Evolutionary conservation across 2,888 invertebrate genomes (phyloP), one percentile per base, ranked within the genome.

Genomic region (Heliconius cydno): DNA sequence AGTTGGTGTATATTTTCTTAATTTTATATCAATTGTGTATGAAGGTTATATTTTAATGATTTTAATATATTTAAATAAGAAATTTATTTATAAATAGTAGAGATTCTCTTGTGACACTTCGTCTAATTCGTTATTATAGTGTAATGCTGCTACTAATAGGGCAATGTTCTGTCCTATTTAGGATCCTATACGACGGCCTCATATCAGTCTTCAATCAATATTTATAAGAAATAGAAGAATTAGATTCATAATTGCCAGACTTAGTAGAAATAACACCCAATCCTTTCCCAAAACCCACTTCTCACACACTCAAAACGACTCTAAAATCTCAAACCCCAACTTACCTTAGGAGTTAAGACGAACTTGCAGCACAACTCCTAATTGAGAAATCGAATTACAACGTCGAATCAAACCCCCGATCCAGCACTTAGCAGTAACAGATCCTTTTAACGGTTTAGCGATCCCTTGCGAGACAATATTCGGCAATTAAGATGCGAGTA

Each of bases 401-500:
- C 90, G 87, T 92, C 90, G 93, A 93, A 94, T 94, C 94, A 94
- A 94, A 93, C 92, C 93, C 91, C 90, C 92, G 90, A 94, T 94
- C 92, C 88, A 85, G 92, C 94, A 94, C 94, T 94, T 93, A 94
- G 90, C 88, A 88, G 87, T 85, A 84, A 87, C 86, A 89, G 91
- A 92, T 93, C 94, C 94, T 93, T 95, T 95, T 94, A 95, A 94
- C 94, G 94, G 94, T 94, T 94, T 94, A 94, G 92, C 93, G 92
- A 92, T 92, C 93, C 93, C 90, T 90, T 90, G 89, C 84, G 88
- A 92, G 87, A 92, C 92, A 91, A 92, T 94, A 93, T 92, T 92
- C 88, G 88, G 89, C 94, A 94, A 94, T 94, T 94, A 94, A 90
- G 88, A 87, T 79, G 80, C 65, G 78, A 75, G 79, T 77, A 77